These are phyloP conservation scores for Aquatica leii DNA, from an alignment of 2,888 invertebrate species.

Conservation along the genomic window DNA sequence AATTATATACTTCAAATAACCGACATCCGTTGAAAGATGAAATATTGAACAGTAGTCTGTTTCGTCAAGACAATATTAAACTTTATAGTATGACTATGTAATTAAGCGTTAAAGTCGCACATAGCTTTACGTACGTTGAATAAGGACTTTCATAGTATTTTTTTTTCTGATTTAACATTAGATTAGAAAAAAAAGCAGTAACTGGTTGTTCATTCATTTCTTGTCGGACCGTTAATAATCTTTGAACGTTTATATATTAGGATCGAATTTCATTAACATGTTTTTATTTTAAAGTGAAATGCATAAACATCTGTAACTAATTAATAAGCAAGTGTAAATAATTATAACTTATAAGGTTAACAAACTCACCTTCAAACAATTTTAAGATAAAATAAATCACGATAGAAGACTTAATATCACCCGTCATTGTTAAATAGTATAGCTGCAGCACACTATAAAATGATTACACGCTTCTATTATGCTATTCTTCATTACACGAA, in stretches of 20 bases:
- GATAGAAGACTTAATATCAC: slow-evolving; percentile 16
- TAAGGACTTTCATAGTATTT: too few species aligned
- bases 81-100: slow-evolving; percentile 3
- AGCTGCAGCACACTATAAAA: too few species aligned
- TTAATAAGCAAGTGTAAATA: slow-evolving; percentile 25
- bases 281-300: slow-evolving; percentile 6
- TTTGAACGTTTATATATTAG: slow-evolving; percentile 10
- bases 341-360: slow-evolving; percentile 15
- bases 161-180: neutral
- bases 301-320: slow-evolving; percentile 23
- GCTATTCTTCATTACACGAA: slow-evolving; percentile 12
- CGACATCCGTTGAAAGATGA: slow-evolving; percentile 49
- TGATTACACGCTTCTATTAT: too few species aligned
- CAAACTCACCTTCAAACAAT: slow-evolving; percentile 17
- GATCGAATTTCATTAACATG: slow-evolving; percentile 14
- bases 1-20: slow-evolving; percentile 49
- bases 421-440: too few species aligned
- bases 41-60: slow-evolving; percentile 40
- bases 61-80: slow-evolving; percentile 9
- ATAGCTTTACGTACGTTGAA: too few species aligned
- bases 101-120: slow-evolving; percentile 20
- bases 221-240: slow-evolving; percentile 7
- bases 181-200: neutral
- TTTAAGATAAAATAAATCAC: slow-evolving; percentile 5
- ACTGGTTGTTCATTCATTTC: neutral